Evolutionary conservation across 1,140 invertebrate species (phyloP).

Genomic region (Psilanteris sp.): DNA sequence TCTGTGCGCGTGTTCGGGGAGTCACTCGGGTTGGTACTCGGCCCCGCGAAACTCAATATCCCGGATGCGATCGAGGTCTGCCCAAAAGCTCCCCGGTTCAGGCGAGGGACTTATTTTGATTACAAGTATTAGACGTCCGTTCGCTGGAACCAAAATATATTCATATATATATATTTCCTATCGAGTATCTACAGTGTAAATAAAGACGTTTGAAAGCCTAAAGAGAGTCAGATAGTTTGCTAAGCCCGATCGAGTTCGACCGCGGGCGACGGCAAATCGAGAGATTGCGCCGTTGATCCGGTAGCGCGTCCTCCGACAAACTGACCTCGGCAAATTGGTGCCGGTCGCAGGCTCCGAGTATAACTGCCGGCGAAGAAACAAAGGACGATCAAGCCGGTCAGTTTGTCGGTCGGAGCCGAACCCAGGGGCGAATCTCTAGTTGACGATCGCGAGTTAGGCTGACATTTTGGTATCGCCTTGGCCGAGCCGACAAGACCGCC

Average conservation of each 20-base stretch:
- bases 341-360: no score
- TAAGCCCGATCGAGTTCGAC: conserved; percentile 23
- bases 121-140: conserved; percentile 50
- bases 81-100: conserved; percentile 35
- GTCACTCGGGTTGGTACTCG: conserved; percentile 7
- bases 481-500: conserved; percentile 15
- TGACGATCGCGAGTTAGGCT: no score
- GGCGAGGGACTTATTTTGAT: conserved; percentile 51
- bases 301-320: no score
- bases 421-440: no score
- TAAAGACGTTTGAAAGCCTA: conserved; percentile 44
- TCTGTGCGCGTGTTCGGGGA: conserved; percentile 33
- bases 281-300: no score
- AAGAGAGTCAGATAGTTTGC: conserved; percentile 33
- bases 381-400: no score
- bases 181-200: conserved; percentile 43
- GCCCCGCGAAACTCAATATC: conserved; percentile 20
- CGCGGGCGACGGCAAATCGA: background rate
- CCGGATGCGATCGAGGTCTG: conserved; percentile 16
- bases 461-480: no score
- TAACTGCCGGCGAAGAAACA: no score
- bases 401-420: no score
- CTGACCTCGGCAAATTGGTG: no score
- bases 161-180: conserved; percentile 36
- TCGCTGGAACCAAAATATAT: conserved; percentile 43